phyloP scores from a whole-genome alignment of 2,888 invertebrate genomes.

The Aphodius granarius region DNA sequence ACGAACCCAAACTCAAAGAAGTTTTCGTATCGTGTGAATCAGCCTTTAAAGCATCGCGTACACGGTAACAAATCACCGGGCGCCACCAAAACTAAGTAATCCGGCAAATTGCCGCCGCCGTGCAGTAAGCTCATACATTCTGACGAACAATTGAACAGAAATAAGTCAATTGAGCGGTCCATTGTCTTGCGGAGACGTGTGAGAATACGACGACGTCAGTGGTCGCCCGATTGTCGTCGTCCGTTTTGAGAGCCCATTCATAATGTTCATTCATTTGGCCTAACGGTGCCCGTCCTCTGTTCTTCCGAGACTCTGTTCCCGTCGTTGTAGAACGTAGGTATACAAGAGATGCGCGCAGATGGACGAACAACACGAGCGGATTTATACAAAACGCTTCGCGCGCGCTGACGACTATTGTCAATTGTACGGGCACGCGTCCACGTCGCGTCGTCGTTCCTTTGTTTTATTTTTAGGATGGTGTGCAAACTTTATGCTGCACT shows the following conservation, averaged over 20 bases:
- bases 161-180: not conserved
- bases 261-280: conserved; percentile 38
- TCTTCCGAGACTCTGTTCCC: not conserved
- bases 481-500: no score
- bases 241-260: conserved; percentile 15
- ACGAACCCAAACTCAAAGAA: no score
- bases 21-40: no score
- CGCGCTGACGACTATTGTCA: not conserved
- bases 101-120: not conserved
- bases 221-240: not conserved
- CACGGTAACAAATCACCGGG: not conserved
- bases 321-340: not conserved
- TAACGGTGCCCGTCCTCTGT: conserved; percentile 30
- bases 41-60: not conserved
- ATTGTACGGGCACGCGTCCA: not conserved
- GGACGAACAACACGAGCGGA: not conserved
- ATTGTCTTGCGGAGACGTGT: not conserved
- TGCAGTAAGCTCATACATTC: not conserved
- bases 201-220: not conserved
- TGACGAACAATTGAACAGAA: not conserved
- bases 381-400: not conserved
- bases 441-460: not conserved
- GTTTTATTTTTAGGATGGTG: no score
- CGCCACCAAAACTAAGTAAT: not conserved
- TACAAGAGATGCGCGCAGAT: not conserved